These are phyloP conservation scores for Panulirus ornatus DNA, from an alignment of 1,140 invertebrate species.

Conservation along the genomic window DNA sequence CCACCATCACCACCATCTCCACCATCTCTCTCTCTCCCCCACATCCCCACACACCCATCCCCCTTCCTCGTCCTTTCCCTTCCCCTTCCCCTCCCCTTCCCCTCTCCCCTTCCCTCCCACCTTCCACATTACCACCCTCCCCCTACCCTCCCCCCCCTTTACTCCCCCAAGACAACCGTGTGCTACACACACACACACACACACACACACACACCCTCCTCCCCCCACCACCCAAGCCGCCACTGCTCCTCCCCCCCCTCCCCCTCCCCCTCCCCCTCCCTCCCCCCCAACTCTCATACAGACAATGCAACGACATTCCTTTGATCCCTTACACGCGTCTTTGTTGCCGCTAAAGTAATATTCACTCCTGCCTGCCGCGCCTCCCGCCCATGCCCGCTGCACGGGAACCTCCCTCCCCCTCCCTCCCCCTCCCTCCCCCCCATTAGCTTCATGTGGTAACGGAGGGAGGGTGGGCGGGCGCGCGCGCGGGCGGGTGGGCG, in stretches of 20 bases:
- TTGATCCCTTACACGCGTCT: conserved; percentile 60
- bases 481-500: too few relatives aligned
- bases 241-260: not conserved
- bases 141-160: not conserved
- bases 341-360: conserved; percentile 72
- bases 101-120: not conserved
- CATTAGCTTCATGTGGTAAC: not conserved
- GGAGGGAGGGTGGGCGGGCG: too few relatives aligned
- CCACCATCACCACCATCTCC: too few relatives aligned
- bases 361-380: conserved; percentile 65
- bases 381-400: conserved; percentile 27
- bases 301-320: conserved; percentile 60
- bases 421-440: not conserved
- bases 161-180: too few relatives aligned
- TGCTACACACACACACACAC: conserved; percentile 28
- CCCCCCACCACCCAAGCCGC: not conserved
- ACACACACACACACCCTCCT: conserved; percentile 13
- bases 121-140: not conserved
- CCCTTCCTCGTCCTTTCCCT: not conserved
- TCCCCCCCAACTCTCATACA: conserved; percentile 29
- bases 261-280: not conserved
- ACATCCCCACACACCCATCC: not conserved
- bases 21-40: not conserved
- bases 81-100: conserved; percentile 9
- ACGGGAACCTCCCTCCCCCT: conserved; percentile 17